phyloP scores from a whole-genome alignment of 2,113 vertebrate genomes.

The Xiphorhynchus elegans region DNA sequence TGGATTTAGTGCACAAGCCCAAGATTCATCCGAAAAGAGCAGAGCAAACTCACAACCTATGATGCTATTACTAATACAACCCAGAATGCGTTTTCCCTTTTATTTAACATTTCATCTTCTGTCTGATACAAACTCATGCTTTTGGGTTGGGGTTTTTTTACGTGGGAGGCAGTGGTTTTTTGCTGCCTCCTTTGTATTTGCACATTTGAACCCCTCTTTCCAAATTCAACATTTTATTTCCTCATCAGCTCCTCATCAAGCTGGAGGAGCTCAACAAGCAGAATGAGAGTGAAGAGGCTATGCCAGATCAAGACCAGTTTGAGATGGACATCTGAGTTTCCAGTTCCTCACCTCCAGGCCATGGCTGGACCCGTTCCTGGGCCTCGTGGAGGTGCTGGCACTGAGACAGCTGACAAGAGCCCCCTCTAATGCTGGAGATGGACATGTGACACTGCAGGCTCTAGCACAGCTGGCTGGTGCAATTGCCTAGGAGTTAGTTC shows the following conservation, averaged over 20 bases:
- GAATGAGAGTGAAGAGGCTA: slow-evolving; percentile 85
- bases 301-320: slow-evolving; percentile 80
- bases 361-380: slow-evolving; percentile 13
- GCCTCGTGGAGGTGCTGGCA: background rate
- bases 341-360: background rate
- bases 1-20: background rate
- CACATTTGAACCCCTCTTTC: background rate
- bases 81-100: background rate
- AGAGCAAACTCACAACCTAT: background rate
- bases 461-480: slow-evolving; percentile 23
- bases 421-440: slow-evolving; percentile 21
- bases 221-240: background rate
- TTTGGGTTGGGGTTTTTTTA: background rate
- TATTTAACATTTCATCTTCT: background rate
- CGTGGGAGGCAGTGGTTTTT: background rate
- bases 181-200: background rate
- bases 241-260: background rate
- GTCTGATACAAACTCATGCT: background rate
- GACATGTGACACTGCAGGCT: slow-evolving; percentile 26
- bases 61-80: background rate
- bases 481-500: slow-evolving; percentile 36
- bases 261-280: slow-evolving; percentile 57
- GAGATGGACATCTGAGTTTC: slow-evolving; percentile 74
- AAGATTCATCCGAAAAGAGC: background rate
- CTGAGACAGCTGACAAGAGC: background rate